These are phyloP conservation scores for Camponotus floridanus DNA, from an alignment of 1,140 invertebrate species.

Conservation along the genomic window DNA sequence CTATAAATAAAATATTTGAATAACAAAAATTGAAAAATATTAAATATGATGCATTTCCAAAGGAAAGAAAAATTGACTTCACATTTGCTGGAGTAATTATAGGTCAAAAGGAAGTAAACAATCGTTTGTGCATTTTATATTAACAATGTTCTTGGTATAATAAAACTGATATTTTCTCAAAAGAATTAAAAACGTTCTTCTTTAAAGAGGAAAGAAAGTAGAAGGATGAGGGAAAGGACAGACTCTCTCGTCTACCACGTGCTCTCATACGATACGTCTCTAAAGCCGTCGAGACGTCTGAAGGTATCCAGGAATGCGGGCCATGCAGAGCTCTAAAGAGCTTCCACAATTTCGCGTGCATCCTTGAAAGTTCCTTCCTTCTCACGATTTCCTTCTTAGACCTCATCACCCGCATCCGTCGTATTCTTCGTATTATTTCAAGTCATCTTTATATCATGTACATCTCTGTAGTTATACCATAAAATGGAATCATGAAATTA, in stretches of 20 bases:
- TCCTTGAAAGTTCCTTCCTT: conserved; percentile 27
- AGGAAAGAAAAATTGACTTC: not conserved
- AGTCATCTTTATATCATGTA: not conserved
- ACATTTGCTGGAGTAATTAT: conserved; percentile 5
- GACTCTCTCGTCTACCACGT: conserved; percentile 1
- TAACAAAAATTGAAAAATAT: not conserved
- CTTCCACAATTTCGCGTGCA: conserved; percentile 77
- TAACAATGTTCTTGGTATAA: conserved; percentile 9
- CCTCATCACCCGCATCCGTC: conserved; percentile 42
- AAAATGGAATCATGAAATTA: not conserved
- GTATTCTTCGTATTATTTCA: conserved; percentile 41
- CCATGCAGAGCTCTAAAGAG: conserved; percentile 72
- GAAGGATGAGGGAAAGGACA: conserved; percentile 7
- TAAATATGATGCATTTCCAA: not conserved
- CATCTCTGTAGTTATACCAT: not conserved
- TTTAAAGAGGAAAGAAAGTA: conserved; percentile 40
- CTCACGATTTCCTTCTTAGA: conserved; percentile 17
- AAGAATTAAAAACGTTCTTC: conserved; percentile 75
- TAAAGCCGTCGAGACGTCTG: conserved; percentile 57
- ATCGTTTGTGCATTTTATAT: not conserved
- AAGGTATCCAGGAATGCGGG: conserved; percentile 74
- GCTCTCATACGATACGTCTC: conserved; percentile 37
- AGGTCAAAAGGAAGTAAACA: not conserved
- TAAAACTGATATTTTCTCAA: conserved; percentile 47
- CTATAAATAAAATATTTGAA: not conserved